Conservation (phyloP, 2,888 invertebrate genomes). For the Deladenus siricidicola region DNA sequence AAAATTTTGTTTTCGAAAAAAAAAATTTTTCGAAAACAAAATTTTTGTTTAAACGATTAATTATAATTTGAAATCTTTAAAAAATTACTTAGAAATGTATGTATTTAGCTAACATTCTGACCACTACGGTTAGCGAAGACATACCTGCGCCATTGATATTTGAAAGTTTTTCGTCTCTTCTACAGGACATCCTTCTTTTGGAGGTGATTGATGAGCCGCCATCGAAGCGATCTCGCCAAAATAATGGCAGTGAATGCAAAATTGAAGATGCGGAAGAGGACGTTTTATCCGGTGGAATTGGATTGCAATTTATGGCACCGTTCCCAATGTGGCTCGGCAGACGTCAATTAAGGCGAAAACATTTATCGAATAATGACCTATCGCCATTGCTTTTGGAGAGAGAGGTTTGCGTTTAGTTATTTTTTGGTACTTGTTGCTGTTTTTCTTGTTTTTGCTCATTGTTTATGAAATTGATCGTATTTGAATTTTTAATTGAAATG, state of each 20-base stretch:
- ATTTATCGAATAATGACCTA: neutral
- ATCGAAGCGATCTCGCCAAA: neutral
- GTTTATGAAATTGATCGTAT: neutral
- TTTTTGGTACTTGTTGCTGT: no score
- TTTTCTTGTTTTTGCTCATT: no score
- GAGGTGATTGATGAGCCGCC: slow-evolving; percentile 4
- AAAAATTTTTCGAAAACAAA: no score
- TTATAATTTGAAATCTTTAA: no score
- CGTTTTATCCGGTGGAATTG: neutral
- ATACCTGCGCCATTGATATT: neutral
- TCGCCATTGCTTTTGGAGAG: neutral
- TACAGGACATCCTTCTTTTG: slow-evolving; percentile 4
- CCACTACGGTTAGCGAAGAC: neutral
- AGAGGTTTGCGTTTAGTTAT: neutral
- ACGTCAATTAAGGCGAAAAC: slow-evolving; percentile 2
- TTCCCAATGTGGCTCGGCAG: neutral
- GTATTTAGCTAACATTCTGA: neutral
- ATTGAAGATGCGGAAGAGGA: neutral
- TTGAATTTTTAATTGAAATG: neutral
- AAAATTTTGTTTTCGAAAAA: no score
- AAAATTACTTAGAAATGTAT: no score
- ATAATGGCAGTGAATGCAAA: neutral
- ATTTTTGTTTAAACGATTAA: no score
- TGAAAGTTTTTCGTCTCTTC: neutral
- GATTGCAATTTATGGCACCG: neutral